A percentile compares a stretch with the other conserved stretches of the same genome.
Evolutionary conservation across 2,797 vertebrate species (phyloP).

Genomic region (Margarornis squamiger): DNA sequence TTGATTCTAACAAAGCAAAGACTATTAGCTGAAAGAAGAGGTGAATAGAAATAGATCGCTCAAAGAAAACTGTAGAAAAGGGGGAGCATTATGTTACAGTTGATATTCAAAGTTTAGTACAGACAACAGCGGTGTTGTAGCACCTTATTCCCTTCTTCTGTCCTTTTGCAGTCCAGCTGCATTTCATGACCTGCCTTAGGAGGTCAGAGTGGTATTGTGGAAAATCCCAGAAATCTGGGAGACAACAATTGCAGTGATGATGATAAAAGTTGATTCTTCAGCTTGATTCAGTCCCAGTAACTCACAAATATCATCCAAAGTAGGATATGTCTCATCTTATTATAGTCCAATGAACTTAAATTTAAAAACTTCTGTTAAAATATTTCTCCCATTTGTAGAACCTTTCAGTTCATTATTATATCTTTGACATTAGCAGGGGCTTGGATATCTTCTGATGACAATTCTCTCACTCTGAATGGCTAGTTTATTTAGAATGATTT

Average conservation of each 20-base stretch:
- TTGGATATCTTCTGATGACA: background rate
- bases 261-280: background rate
- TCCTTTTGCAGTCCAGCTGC: background rate
- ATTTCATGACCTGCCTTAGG: background rate
- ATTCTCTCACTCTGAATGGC: background rate
- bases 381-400: background rate
- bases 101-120: background rate
- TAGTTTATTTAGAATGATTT: background rate
- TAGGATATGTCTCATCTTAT: background rate
- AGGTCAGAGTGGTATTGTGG: background rate
- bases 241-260: background rate
- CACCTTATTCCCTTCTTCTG: background rate
- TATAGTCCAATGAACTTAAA: background rate
- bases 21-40: background rate
- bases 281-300: background rate
- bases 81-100: background rate
- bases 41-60: background rate
- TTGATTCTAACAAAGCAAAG: background rate
- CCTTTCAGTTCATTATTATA: background rate
- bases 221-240: background rate
- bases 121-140: background rate
- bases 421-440: background rate
- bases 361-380: background rate
- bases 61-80: background rate
- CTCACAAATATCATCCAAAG: background rate